phyloP scores from a whole-genome alignment of 2,113 vertebrate species.

The Aythya baeri region DNA sequence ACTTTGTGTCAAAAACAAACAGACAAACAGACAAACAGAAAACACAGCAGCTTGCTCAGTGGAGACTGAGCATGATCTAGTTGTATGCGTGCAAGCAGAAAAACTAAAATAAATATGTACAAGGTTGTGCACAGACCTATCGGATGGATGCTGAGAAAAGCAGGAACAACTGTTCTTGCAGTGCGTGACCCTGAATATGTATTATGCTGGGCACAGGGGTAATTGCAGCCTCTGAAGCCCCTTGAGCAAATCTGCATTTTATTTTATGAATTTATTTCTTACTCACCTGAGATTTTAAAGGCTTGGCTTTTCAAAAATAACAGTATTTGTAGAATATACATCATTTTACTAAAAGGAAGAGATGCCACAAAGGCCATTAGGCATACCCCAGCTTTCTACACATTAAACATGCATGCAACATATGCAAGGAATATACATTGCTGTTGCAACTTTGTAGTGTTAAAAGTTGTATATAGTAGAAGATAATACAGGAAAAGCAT shows the following conservation, averaged over 20 bases:
- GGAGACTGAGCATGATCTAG: background rate
- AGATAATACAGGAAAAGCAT: slow-evolving; percentile 31
- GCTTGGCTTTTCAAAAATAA: background rate
- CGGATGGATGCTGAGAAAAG: background rate
- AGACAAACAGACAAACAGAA: background rate
- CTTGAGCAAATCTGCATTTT: background rate
- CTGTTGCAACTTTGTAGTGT: background rate
- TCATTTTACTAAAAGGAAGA: background rate
- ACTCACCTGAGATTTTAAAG: background rate
- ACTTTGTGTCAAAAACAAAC: background rate
- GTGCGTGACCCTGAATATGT: background rate
- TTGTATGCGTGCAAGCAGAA: background rate
- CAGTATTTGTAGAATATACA: background rate
- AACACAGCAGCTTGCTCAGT: background rate
- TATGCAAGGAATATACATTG: rapidly evolving
- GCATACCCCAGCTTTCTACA: background rate
- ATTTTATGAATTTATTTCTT: background rate
- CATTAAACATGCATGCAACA: background rate
- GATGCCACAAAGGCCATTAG: background rate
- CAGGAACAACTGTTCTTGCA: background rate
- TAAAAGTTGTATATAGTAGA: background rate
- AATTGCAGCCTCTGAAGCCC: background rate
- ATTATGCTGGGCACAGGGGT: background rate
- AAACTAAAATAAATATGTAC: background rate
- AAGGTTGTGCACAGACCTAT: background rate